These are phyloP conservation scores for Pantherophis alleghaniensis DNA, from an alignment of 2,797 vertebrate species.

Conservation along the genomic window DNA sequence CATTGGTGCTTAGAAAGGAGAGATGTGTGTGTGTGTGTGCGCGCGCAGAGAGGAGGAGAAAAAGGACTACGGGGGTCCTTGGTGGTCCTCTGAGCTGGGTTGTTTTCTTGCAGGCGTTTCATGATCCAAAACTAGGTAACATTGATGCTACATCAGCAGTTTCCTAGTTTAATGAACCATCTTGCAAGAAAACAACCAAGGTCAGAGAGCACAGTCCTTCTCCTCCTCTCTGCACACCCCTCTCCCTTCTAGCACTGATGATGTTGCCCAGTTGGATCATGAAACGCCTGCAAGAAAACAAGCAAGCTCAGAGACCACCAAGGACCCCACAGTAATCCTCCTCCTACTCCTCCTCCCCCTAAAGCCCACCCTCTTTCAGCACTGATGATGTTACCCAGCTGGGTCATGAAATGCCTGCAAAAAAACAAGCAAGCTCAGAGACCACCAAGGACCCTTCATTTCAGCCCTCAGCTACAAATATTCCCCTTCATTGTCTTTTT, in stretches of 20 bases:
- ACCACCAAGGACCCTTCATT: no score
- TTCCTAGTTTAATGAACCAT: neutral
- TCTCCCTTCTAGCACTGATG: neutral
- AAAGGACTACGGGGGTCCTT: neutral
- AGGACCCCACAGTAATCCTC: no score
- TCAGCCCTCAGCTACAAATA: neutral
- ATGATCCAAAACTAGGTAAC: neutral
- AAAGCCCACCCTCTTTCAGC: no score
- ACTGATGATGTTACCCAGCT: no score
- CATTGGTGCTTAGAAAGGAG: no score
- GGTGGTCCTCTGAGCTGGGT: neutral
- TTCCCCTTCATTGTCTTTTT: neutral
- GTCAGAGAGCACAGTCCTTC: neutral
- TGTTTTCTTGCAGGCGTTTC: neutral
- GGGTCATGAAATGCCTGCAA: no score
- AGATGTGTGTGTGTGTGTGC: no score
- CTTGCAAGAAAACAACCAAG: neutral
- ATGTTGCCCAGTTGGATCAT: neutral
- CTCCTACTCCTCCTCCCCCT: no score
- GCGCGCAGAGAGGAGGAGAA: no score
- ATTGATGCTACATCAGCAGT: no score
- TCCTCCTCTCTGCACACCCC: neutral
- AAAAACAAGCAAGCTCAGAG: no score
- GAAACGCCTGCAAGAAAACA: neutral
- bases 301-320: neutral